Evolutionary conservation across 2,113 vertebrate species (phyloP).

Genomic region (Lamprologus speciosus): DNA sequence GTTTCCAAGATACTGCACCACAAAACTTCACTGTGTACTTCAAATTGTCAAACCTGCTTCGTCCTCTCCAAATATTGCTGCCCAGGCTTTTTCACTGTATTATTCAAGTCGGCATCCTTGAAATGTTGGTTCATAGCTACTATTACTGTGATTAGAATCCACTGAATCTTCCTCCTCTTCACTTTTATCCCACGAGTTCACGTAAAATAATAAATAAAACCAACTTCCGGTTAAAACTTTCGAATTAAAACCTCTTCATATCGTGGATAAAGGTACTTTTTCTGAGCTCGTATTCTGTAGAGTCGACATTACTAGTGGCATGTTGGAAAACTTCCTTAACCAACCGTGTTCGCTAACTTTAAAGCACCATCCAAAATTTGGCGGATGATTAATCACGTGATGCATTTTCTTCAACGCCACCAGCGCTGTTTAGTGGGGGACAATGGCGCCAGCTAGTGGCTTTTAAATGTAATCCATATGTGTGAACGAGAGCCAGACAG

Average conservation of each 20-base stretch:
- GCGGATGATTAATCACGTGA: neutral
- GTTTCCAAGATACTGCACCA: neutral
- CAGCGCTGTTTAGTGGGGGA: neutral
- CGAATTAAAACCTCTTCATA: neutral
- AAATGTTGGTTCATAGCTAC: neutral
- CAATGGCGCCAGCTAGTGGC: neutral
- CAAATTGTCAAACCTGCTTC: slow-evolving; percentile 8
- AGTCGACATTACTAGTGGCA: neutral
- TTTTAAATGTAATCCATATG: neutral
- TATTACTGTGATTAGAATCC: neutral
- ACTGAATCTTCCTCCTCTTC: neutral
- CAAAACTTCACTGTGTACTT: neutral
- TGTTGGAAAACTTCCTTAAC: neutral
- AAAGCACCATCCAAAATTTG: neutral
- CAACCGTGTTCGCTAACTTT: neutral
- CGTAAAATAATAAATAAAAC: neutral
- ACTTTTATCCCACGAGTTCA: neutral
- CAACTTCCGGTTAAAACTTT: neutral
- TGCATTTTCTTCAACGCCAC: neutral
- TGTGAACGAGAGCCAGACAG: neutral
- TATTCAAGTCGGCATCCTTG: neutral
- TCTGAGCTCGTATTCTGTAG: neutral
- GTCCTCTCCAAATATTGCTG: slow-evolving; percentile 24
- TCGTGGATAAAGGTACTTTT: neutral
- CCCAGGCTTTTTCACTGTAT: neutral